Evolutionary conservation across 2,888 invertebrate genomes (phyloP).

Genomic region (Drosophila melanosoma): DNA sequence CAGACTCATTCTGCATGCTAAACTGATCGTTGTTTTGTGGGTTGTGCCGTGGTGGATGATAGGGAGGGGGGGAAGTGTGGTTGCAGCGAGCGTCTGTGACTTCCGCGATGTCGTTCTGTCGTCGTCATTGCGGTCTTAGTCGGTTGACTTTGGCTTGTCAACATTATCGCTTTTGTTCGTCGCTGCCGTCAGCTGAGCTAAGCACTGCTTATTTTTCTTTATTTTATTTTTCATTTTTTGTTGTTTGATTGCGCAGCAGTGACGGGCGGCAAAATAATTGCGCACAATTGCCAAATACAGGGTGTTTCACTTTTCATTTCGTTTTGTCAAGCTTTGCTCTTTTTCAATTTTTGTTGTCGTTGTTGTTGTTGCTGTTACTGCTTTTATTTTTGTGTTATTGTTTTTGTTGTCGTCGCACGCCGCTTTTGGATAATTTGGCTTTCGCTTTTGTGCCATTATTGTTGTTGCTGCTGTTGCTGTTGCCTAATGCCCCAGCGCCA

Average conservation of each 20-base stretch:
- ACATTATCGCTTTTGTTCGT: slow-evolving; percentile 72
- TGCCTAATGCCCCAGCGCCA: slow-evolving; percentile 67
- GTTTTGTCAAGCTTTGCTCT: slow-evolving; percentile 58
- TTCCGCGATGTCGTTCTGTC: slow-evolving; percentile 43
- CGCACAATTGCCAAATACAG: slow-evolving; percentile 76
- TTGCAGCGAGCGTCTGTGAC: slow-evolving; percentile 31
- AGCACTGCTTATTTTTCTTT: slow-evolving; percentile 35
- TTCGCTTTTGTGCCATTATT: slow-evolving; percentile 76
- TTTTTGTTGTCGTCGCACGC: slow-evolving; percentile 64
- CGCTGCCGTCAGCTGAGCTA: slow-evolving; percentile 45
- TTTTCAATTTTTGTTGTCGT: slow-evolving; percentile 54
- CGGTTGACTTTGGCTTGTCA: slow-evolving; percentile 52
- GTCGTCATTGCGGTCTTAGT: slow-evolving; percentile 58
- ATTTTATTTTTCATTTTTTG: slow-evolving; percentile 39
- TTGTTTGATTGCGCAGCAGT: slow-evolving; percentile 57
- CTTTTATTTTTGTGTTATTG: slow-evolving; percentile 20
- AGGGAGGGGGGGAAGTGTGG: background rate
- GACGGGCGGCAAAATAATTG: slow-evolving; percentile 58
- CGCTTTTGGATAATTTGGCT: slow-evolving; percentile 77
- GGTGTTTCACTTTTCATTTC: slow-evolving; percentile 62
- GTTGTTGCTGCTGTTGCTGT: slow-evolving; percentile 34
- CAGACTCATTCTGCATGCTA: slow-evolving; percentile 59
- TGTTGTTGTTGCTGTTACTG: slow-evolving; percentile 9
- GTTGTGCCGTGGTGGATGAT: background rate
- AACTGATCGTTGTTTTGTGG: slow-evolving; percentile 21